phyloP scores from a whole-genome alignment of 2,888 invertebrate genomes.

The Chrysopilus asiliformis region DNA sequence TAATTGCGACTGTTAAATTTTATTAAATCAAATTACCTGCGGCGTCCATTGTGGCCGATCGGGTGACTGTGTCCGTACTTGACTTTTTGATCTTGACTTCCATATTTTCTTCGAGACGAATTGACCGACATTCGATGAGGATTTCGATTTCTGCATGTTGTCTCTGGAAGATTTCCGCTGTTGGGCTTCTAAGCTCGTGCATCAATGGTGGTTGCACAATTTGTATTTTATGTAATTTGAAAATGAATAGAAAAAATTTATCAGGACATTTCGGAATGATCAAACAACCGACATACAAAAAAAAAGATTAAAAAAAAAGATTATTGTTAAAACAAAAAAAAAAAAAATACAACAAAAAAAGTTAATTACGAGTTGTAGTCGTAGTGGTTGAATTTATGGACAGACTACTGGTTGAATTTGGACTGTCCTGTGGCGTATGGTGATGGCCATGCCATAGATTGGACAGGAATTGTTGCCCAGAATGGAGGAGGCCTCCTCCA shows the following conservation, averaged over 20 bases:
- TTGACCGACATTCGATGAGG: slow-evolving; percentile 75
- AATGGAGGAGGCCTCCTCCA: slow-evolving; percentile 28
- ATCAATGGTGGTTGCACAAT: too few relatives aligned
- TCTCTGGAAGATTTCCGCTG: slow-evolving; percentile 1
- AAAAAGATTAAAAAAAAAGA: too few relatives aligned
- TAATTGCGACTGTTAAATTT: too few relatives aligned
- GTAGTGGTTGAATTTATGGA: slow-evolving; percentile 5
- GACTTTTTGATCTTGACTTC: slow-evolving; percentile 71
- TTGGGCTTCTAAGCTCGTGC: too few relatives aligned
- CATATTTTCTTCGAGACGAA: slow-evolving; percentile 76
- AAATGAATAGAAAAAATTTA: too few relatives aligned
- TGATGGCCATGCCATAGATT: slow-evolving; percentile 44
- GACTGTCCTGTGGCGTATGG: slow-evolving; percentile 11
- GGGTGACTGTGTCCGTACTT: slow-evolving; percentile 43
- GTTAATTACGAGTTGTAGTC: slow-evolving; percentile 7
- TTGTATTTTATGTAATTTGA: too few relatives aligned
- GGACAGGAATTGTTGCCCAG: slow-evolving; percentile 49
- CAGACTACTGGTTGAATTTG: slow-evolving; percentile 5
- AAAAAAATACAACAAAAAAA: too few relatives aligned
- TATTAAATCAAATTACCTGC: too few relatives aligned
- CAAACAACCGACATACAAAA: too few relatives aligned
- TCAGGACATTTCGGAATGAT: too few relatives aligned
- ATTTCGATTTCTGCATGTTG: slow-evolving; percentile 81
- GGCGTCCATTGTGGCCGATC: slow-evolving; percentile 56
- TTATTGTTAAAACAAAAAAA: too few relatives aligned